These are phyloP conservation scores for Saguinus imperator DNA, from an alignment of 2,113 vertebrate species.

Conservation along the genomic window DNA sequence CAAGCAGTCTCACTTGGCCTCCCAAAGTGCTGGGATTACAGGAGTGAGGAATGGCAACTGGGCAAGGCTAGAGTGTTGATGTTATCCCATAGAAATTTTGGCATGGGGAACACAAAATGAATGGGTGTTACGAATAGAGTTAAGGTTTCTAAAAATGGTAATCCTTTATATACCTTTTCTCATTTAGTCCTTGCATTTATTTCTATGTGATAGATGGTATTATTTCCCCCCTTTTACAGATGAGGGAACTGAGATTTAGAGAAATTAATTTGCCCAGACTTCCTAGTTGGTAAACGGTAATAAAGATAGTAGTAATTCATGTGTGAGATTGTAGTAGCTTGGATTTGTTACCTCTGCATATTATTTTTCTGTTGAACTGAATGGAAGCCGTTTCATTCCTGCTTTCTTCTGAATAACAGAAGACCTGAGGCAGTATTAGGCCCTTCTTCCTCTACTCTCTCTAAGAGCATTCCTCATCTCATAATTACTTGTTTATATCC, in stretches of 20 bases:
- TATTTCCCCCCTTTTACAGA: conserved; percentile 10
- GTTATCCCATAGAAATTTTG: not conserved
- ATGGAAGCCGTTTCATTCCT: not conserved
- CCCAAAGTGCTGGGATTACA: too few species aligned
- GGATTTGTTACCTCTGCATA: not conserved
- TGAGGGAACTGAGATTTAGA: not conserved
- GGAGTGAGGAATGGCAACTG: too few species aligned
- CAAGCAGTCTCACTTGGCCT: too few species aligned
- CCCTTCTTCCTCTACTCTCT: not conserved
- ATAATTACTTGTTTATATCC: not conserved
- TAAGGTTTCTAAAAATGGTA: not conserved
- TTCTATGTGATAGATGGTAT: not conserved
- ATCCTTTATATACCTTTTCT: not conserved
- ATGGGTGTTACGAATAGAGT: not conserved
- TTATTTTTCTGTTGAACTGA: conserved; percentile 12
- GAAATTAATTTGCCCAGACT: not conserved
- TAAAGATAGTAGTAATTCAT: not conserved
- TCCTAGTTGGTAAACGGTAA: not conserved
- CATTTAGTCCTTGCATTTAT: not conserved
- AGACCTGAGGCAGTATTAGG: not conserved
- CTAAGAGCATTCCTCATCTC: not conserved
- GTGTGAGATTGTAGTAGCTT: not conserved
- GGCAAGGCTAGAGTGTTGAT: not conserved
- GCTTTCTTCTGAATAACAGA: not conserved
- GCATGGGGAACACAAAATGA: not conserved